phyloP scores from a whole-genome alignment of 2,797 vertebrate genomes.

The Tragelaphus eurycerus region DNA sequence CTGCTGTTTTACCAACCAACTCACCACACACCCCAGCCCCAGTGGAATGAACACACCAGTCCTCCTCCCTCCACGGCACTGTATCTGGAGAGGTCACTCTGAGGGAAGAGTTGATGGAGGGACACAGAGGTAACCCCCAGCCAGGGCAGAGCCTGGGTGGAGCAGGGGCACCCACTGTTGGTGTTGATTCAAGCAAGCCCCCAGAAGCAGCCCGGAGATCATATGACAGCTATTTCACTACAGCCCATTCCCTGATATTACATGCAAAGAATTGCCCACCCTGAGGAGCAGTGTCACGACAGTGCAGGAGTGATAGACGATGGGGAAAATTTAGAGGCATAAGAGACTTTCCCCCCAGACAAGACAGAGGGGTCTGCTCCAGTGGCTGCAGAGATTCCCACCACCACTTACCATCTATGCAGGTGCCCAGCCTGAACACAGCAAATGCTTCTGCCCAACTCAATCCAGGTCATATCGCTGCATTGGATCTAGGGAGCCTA shows the following conservation, averaged over 20 bases:
- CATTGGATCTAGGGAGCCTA: too few relatives aligned
- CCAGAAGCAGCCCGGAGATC: neutral
- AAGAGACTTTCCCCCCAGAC: fast-evolving
- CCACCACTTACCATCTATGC: neutral
- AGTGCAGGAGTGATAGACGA: neutral
- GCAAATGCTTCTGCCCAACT: neutral
- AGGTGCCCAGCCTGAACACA: neutral
- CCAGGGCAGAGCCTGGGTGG: neutral
- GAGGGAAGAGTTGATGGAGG: neutral
- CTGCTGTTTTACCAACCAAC: too few relatives aligned
- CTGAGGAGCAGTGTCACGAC: neutral
- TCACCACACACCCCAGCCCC: too few relatives aligned
- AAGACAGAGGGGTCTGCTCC: neutral
- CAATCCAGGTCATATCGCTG: too few relatives aligned
- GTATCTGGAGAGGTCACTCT: neutral
- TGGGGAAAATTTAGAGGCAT: neutral
- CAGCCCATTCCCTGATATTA: neutral
- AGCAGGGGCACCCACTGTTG: neutral
- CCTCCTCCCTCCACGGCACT: too few relatives aligned
- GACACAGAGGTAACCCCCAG: neutral
- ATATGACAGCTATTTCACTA: neutral
- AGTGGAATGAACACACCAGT: too few relatives aligned
- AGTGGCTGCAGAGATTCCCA: neutral
- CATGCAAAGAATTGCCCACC: neutral
- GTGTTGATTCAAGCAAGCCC: neutral